These are phyloP conservation scores for Psilopsiagon aurifrons DNA, from an alignment of 2,113 vertebrate genomes.

Conservation along the genomic window DNA sequence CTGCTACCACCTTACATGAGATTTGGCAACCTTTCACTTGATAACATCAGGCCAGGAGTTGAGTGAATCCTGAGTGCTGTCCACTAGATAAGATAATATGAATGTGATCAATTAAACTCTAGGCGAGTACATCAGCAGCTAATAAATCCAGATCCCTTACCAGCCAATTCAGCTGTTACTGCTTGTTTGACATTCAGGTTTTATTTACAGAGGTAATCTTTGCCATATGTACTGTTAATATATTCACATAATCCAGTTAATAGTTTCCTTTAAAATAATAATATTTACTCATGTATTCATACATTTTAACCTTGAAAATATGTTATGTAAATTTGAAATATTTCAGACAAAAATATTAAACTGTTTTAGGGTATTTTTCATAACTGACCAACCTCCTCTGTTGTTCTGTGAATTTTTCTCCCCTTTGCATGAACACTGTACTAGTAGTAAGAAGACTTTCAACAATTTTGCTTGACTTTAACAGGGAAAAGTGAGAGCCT, in stretches of 20 bases:
- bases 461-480: neutral
- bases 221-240: neutral
- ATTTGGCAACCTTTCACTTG: constrained; percentile 73
- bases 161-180: neutral
- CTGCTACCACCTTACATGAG: constrained; percentile 45
- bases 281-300: neutral
- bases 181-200: neutral
- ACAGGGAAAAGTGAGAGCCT: neutral
- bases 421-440: neutral
- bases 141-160: constrained; percentile 61
- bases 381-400: neutral
- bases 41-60: constrained; percentile 76
- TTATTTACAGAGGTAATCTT: constrained; percentile 23
- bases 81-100: constrained; percentile 77
- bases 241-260: neutral
- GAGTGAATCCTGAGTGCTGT: constrained; percentile 78
- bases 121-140: constrained; percentile 67
- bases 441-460: neutral
- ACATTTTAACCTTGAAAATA: neutral
- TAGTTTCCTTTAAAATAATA: neutral
- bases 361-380: neutral
- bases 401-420: neutral
- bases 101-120: constrained; percentile 70
- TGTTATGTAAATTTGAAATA: neutral
- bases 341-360: neutral